phyloP scores from a whole-genome alignment of 2,888 invertebrate species.

The Eupelmus urozonus region DNA sequence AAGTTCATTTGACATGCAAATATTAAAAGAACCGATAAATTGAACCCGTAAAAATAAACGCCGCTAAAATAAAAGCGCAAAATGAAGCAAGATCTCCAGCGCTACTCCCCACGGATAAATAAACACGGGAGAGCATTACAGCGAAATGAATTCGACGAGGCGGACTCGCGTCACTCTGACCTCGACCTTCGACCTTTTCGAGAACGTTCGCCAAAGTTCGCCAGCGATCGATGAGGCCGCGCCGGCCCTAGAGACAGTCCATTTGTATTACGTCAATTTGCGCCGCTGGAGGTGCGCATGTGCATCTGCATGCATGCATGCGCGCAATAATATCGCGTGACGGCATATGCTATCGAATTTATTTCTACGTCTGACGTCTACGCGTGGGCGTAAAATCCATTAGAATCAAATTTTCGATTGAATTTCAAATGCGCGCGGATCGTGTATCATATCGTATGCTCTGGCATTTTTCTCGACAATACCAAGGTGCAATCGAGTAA shows the following conservation, averaged over 20 bases:
- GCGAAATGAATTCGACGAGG: no score
- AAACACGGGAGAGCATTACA: no score
- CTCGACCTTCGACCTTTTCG: conserved; percentile 15
- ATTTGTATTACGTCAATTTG: conserved; percentile 14
- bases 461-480: no score
- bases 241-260: not conserved
- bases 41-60: no score
- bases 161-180: not conserved
- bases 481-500: no score
- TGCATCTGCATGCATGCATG: not conserved
- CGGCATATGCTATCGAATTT: not conserved
- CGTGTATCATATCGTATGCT: no score
- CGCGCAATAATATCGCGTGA: not conserved
- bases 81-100: no score
- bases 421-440: not conserved
- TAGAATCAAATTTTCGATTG: not conserved
- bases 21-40: no score
- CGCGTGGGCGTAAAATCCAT: not conserved
- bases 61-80: no score
- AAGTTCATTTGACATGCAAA: no score
- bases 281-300: not conserved
- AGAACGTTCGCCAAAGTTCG: conserved; percentile 14
- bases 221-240: conserved; percentile 2
- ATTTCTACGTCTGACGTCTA: not conserved
- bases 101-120: no score